Conservation (phyloP, 2,797 vertebrate genomes). For the Gadopsis bispinosus region DNA sequence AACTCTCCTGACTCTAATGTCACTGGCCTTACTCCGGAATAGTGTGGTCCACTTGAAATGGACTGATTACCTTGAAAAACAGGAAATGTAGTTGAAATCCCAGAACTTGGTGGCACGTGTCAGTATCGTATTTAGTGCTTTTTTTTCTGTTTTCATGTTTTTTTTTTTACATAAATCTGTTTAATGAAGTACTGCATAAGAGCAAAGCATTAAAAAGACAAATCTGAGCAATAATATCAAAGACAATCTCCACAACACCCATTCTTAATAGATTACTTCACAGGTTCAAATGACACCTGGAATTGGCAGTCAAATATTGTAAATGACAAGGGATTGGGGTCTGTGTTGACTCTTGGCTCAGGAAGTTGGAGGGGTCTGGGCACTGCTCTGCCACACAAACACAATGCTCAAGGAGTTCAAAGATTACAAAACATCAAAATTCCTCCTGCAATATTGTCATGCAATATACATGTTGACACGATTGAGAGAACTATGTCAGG, state of each 20-base stretch:
- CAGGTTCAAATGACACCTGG: conserved; percentile 52
- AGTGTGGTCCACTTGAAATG: conserved; percentile 1
- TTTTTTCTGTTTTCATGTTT: neutral
- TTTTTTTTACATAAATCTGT: conserved; percentile 65
- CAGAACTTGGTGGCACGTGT: conserved; percentile 22
- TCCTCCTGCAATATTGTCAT: conserved; percentile 85
- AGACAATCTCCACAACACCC: conserved; percentile 78
- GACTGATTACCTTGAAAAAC: conserved; percentile 12
- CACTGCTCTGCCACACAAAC: conserved; percentile 81
- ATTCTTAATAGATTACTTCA: conserved; percentile 71
- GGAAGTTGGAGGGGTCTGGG: conserved; percentile 60
- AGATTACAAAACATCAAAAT: conserved; percentile 86
- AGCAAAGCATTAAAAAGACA: conserved; percentile 80
- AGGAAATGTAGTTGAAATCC: conserved; percentile 26
- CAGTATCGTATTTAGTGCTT: conserved; percentile 14
- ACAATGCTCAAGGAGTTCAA: conserved; percentile 81
- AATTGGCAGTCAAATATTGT: conserved; percentile 63
- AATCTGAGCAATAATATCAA: conserved; percentile 77
- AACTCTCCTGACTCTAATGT: conserved; percentile 11
- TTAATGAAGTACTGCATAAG: conserved; percentile 77
- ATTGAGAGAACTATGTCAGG: conserved; percentile 75
- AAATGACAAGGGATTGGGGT: conserved; percentile 46
- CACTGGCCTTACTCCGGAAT: conserved; percentile 1
- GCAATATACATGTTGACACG: conserved; percentile 88
- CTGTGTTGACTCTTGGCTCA: conserved; percentile 63